A percentile compares a stretch with the other conserved stretches of the same genome.
Evolutionary conservation across 2,888 invertebrate species (phyloP).

Genomic region (Xanthorhoe spadicearia): DNA sequence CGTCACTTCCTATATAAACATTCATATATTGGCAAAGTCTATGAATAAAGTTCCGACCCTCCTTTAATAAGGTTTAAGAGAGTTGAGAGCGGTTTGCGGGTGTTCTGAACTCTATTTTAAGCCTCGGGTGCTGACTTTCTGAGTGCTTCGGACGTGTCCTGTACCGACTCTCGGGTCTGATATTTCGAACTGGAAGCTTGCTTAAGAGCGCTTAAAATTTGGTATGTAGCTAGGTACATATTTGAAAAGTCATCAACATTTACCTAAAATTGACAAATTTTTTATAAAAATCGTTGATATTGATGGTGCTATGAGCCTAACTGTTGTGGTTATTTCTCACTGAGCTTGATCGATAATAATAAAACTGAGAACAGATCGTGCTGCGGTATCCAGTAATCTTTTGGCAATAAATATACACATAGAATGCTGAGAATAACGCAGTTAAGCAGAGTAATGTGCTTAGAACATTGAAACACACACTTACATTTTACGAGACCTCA

Average conservation of each 20-base stretch:
- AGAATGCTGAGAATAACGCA: constrained; percentile 44
- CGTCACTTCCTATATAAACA: constrained; percentile 11
- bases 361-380: constrained; percentile 34
- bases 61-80: constrained; percentile 72
- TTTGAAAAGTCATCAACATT: not conserved
- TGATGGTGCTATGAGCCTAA: constrained; percentile 30
- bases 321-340: constrained; percentile 38
- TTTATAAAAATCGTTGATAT: not conserved
- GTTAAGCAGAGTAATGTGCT: constrained; percentile 44
- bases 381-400: constrained; percentile 35
- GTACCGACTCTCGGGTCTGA: constrained; percentile 27
- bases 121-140: constrained; percentile 64
- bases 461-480: constrained; percentile 48
- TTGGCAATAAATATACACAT: constrained; percentile 41
- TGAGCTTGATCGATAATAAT: constrained; percentile 36
- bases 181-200: constrained; percentile 29
- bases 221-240: not conserved
- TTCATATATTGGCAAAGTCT: constrained; percentile 52
- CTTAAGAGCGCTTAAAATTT: constrained; percentile 10
- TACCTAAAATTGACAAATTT: not conserved
- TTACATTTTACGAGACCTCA: constrained; percentile 54
- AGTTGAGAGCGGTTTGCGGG: constrained; percentile 68
- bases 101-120: constrained; percentile 64
- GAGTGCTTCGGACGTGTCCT: constrained; percentile 75
- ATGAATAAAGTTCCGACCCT: constrained; percentile 59